phyloP scores from a whole-genome alignment of 2,797 vertebrate species.

The Spea hammondii region DNA sequence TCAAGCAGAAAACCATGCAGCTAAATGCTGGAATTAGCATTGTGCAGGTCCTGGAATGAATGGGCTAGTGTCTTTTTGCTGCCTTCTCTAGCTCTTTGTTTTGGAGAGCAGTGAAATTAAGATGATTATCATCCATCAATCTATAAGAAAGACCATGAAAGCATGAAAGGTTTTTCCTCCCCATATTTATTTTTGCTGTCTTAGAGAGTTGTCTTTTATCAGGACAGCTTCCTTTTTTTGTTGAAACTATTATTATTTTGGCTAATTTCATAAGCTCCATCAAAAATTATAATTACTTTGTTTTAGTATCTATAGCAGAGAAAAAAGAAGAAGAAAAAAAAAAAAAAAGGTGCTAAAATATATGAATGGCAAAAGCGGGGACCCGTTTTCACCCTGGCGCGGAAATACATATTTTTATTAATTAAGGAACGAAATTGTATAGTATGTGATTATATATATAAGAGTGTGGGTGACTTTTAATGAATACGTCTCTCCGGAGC shows the following conservation, averaged over 20 bases:
- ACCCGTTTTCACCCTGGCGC: constrained; percentile 49
- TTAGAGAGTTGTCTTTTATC: constrained; percentile 82
- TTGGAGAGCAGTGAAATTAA: constrained; percentile 90
- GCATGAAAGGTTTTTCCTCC: constrained; percentile 78
- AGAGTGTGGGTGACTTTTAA: constrained; percentile 41
- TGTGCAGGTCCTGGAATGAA: constrained; percentile 93
- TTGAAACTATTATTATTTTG: constrained; percentile 85
- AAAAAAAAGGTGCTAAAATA: constrained; percentile 59
- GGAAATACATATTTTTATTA: constrained; percentile 59
- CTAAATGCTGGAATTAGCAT: constrained; percentile 99
- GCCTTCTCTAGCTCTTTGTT: constrained; percentile 86
- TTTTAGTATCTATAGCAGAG: constrained; percentile 63
- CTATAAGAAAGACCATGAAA: constrained; percentile 85
- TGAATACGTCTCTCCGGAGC: constrained; percentile 10
- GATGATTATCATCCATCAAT: constrained; percentile 91
- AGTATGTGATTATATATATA: constrained; percentile 32
- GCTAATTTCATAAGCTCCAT: constrained; percentile 72
- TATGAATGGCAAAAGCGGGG: constrained; percentile 57
- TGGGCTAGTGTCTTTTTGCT: constrained; percentile 90
- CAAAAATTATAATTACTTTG: constrained; percentile 73
- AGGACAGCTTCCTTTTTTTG: constrained; percentile 73
- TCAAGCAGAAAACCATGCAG: constrained; percentile 99
- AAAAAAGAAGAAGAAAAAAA: constrained; percentile 58
- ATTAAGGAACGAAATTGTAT: constrained; percentile 54
- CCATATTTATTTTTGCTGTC: constrained; percentile 84